Base-by-base conservation (phyloP, 1,140 invertebrate genomes). In the Triops longicaudatus region DNA sequence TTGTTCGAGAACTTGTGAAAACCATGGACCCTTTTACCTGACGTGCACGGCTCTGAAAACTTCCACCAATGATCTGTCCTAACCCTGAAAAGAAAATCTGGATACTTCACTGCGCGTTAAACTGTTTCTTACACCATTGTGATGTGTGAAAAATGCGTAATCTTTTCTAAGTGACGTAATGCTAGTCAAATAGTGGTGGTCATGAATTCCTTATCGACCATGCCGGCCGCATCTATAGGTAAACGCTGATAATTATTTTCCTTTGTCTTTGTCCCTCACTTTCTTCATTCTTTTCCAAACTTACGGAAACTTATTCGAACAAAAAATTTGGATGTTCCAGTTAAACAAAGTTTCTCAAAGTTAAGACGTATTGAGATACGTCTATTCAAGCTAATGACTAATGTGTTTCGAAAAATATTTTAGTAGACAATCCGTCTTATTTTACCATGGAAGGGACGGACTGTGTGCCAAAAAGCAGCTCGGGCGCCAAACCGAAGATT, bases 351-450 rank as follows among this genome's bases (percentile, higher is more conserved):
- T 73, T 26, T 26, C 37, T 42, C n/a, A n/a, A n/a, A n/a, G n/a
- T n/a, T n/a, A n/a, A n/a, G n/a, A n/a, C n/a, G n/a, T 73, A 12
- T 42, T 73, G 26, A 7, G 73, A n/a, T 26, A 22, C 14, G 37
- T 73, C 28, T 6, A n/a, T n/a, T 26, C 14, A 17, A 6, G 14
- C 14, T n/a, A 73, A n/a, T 73, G 27, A 73, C 27, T 31, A 73
- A 31, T 41, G 14, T 17, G 26, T 28, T 41, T 73, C 14, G 37
- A n/a, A n/a, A 31, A 28, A 31, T 17, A 37, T 73, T n/a, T 73
- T 75, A 17, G 37, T 42, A 75, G 74, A 75, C 44, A 75, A 75
- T 43, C 74, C 74, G 37, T 75, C 74, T 41, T 75, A 75, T 43
- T 75, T 75, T 31, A 41, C 74, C 2, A 22, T 63, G 50, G 50